Conservation (phyloP, 2,113 vertebrate genomes). For the Anoplopoma fimbria region DNA sequence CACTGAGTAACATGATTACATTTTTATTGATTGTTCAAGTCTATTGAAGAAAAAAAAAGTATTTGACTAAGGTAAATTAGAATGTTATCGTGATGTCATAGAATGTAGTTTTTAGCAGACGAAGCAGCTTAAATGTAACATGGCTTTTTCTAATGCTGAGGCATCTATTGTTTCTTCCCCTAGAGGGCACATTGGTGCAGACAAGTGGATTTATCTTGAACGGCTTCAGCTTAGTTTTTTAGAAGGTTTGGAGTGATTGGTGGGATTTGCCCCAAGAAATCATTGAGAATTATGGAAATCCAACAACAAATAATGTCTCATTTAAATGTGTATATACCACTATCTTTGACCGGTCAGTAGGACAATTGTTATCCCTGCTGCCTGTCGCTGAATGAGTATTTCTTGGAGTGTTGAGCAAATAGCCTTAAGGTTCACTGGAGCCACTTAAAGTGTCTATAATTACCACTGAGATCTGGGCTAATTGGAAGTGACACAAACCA, state of each 20-base stretch:
- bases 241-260: conserved; percentile 7
- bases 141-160: conserved; percentile 9
- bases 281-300: neutral
- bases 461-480: conserved; percentile 75
- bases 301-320: neutral
- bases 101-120: conserved; percentile 9
- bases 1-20: too few relatives aligned
- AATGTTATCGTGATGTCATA: neutral
- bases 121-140: conserved; percentile 35
- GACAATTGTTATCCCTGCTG: neutral
- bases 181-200: conserved; percentile 54
- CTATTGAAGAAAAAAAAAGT: neutral
- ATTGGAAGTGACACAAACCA: conserved; percentile 87
- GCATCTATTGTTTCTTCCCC: conserved; percentile 19
- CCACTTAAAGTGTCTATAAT: conserved; percentile 80
- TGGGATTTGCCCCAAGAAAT: conserved; percentile 7
- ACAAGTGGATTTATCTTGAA: conserved; percentile 73
- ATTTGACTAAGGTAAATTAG: neutral
- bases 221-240: conserved; percentile 30
- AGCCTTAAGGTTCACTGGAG: conserved; percentile 63
- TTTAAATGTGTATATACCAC: neutral
- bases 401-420: conserved; percentile 63
- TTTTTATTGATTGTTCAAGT: too few relatives aligned
- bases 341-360: neutral
- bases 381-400: conserved; percentile 55